Base-by-base conservation (phyloP, 2,113 vertebrate genomes). In the Lutjanus erythropterus region DNA sequence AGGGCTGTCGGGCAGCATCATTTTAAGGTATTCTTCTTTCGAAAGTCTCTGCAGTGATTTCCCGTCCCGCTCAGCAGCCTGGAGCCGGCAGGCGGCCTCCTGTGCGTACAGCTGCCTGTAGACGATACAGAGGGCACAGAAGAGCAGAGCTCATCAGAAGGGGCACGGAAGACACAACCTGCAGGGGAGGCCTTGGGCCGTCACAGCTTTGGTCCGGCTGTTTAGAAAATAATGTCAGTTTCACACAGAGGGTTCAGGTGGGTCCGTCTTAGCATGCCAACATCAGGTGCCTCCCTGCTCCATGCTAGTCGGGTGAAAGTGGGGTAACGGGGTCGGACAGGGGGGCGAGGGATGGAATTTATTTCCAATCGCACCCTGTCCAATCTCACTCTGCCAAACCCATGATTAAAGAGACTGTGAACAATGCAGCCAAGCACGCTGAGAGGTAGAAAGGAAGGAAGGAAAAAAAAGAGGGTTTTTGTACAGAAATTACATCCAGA, bases 11-110 rank as follows among this genome's bases (percentile, higher is more conserved):
- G 95, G 95, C 80, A 97, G 85, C 96, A 97, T 97, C 94, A 97
- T 37, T 87, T 98, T 97, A 80, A 96, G 88, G 78, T 97, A 97
- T 68, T 97, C 97, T 81, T 97, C 97, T 92, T 99, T 98, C 12
- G 96, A 96, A 68, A 97, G 92, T 25, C 95, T 92, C 61, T 96
- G 96, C 29, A 96, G 96, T 10, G 94, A 88, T 88, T 96, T 95
- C 41, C 92, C 89, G 41, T 94, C 96, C 58, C 89, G 94, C 35
- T 92, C 92, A 0, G 90, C 89, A 6, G 89, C 85, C 75, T 96
- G 96, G 60, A 95, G 94, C 49, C 89, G 95, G 79, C 95, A 93
- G 0, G 96, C 94, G 73, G 91, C 88, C 94, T 93, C 94, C 75
- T 96, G 94, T 61, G 95, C 85, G 7, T 97, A 97, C 25, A 97